Base-by-base conservation (phyloP, 2,888 invertebrate genomes). In the Sesamia inferens region DNA sequence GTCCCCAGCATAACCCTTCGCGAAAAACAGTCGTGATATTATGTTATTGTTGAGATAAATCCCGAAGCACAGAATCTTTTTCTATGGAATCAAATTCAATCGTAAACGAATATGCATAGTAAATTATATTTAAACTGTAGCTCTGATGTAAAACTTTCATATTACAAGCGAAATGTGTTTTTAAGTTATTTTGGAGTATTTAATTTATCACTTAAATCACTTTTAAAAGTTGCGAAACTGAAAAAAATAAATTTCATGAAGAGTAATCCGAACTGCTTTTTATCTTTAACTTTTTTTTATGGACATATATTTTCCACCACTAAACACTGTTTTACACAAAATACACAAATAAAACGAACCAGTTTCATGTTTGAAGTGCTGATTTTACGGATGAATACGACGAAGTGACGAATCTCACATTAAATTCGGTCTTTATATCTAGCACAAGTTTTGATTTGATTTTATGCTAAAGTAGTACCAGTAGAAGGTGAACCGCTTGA, bases 401-500 rank as follows among this genome's bases (percentile, higher is more conserved):
- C 79, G 76, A 84, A 90, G 87, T 90, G 89, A 88, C 84, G 86
- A 88, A 79, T 81, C 74, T 74, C 66, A 72, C 44, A 75, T 74
- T 68, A 83, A 83, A 83, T 82, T 83, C 86, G 83, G 81, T 86
- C 84, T 89, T 90, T 90, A 90, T 90, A 90, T 88, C 83, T 87
- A 79, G 82, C 78, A 71, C 82, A 79, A 78, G 72, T 79, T 84
- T 80, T 85, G 80, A 79, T 78, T 85, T 79, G 76, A 82, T 76
- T 74, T 73, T 77, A 86, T 81, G 75, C 79, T 67, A 71, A 77
- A 79, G 68, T 48, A 70, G 69, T 76, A 83, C 74, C 81, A 71
- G 86, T 87, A 88, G 92, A 93, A 92, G 93, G 92, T 89, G 84
- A 92, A 91, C 92, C 80, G 68, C 89, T 90, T 85, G 81, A 83